Evolutionary conservation across 23 tunicate species (phyloP), one percentile per base, ranked within the genome.

Genomic region (Trididemnum nubilum): DNA sequence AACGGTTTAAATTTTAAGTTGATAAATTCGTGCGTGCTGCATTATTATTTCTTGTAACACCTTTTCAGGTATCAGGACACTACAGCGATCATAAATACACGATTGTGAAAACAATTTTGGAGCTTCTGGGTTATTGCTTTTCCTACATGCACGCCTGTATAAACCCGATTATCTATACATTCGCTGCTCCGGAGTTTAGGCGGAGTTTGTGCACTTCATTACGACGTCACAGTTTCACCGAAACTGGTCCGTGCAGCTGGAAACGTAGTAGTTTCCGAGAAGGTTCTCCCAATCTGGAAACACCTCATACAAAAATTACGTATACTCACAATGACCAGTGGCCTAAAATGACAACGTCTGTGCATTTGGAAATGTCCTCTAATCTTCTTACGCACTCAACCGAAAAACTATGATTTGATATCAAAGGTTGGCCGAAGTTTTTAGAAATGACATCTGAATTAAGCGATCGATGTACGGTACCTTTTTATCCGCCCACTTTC

Each of bases 141-240:
- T 84, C 96, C 21, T 90, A 90, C 86, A 73, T 83, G 0, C 96
- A 90, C 76, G 88, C 88, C 25, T 83, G 85, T 57, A 64, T 90
- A 19, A 90, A 90, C 38, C 96, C 96, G 35, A 71, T 90, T 37
- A 90, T 90, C 34, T 90, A 90, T 82, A 90, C 96, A 0, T 90
- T 90, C 33, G 96, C 89, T 0, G 88, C 89, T 3, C 89, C 89
- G n/a, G 79, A 57, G 1, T 90, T 90, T 64, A 77, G 96, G 19
- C 78, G 72, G 34, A 85, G 89, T 50, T 33, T 69, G 39, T 69
- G 39, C 38, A 37, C 25, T 7, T 32, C 74, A 15, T 31, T 69
- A 31, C 67, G 67, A 22, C 18, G 67, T 3, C 67, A 61, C 67
- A 21, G 28, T n/a, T 24, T 26, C 25, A 61, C 18, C 67, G 26